Base-by-base conservation (phyloP, 2,113 vertebrate species). In the Polypterus bichir region DNA sequence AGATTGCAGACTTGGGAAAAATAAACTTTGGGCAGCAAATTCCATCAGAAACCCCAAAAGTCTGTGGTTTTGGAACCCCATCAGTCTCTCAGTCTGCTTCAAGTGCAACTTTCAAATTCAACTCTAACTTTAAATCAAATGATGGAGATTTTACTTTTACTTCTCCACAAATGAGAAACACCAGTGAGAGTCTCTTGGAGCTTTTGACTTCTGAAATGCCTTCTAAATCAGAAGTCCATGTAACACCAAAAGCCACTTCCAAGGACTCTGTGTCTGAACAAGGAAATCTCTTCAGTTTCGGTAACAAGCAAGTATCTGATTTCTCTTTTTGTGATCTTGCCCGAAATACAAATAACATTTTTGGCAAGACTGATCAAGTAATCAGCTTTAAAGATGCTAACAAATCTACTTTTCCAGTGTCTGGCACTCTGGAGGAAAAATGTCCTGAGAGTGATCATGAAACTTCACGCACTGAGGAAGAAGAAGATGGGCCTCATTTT, bases 401-500 rank as follows among this genome's bases (percentile, higher is more conserved):
- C 54, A 90, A 86, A 46, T 71, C 83, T 45, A 44, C 73, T 0
- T 88, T 88, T 76, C 73, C 73, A 47, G 54, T 73, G 44, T 54
- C 74, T 10, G 69, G 51, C 64, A 55, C 70, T 3, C 63, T 73
- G 54, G 89, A 83, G 3, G 76, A 78, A 55, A 88, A 76, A 69
- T 76, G 73, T 71, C 74, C 66, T 1, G 93, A 94, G 62, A 84
- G 88, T 8, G 93, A 99, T 72, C 86, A 84, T 68, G 89, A 92
- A 59, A 91, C 91, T 73, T 81, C 70, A 44, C 89, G 85, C 52
- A 80, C 70, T 57, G 92, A 96, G 27, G 94, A 97, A 4, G 92
- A 97, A 53, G 96, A 99, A 46, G 94, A 99, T 62, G 95, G 95
- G 4, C 96, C 95, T 66, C 95, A 99, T 67, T 99, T 99, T 85